Conservation (phyloP, 1,140 invertebrate species). For the Onthophagus taurus region DNA sequence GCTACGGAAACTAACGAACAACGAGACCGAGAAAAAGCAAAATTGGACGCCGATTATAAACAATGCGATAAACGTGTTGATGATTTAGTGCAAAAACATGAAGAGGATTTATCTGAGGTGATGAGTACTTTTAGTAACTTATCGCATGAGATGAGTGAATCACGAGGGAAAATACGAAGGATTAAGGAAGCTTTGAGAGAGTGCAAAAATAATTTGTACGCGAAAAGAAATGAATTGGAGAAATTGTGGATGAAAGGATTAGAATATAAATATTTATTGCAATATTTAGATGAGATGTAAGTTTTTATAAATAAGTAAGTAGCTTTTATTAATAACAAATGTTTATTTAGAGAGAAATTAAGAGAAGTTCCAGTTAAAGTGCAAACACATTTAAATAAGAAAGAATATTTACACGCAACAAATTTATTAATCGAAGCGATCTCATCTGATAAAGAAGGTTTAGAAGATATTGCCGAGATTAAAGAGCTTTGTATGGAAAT, state of each 20-base stretch:
- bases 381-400: constrained; percentile 56
- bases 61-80: constrained; percentile 82
- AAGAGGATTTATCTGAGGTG: constrained; percentile 77
- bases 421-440: constrained; percentile 64
- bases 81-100: constrained; percentile 78
- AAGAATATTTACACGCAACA: constrained; percentile 81
- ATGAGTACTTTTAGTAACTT: constrained; percentile 59
- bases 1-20: constrained; percentile 92
- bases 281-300: constrained; percentile 84
- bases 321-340: background rate
- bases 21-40: constrained; percentile 85
- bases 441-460: constrained; percentile 55
- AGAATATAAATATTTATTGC: constrained; percentile 82
- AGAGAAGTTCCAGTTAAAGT: constrained; percentile 70
- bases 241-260: constrained; percentile 88
- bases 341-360: constrained; percentile 60
- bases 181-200: constrained; percentile 85
- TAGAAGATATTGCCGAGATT: constrained; percentile 73
- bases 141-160: constrained; percentile 65
- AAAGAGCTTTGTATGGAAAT: constrained; percentile 66
- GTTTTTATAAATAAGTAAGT: constrained; percentile 9
- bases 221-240: constrained; percentile 85
- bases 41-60: constrained; percentile 88
- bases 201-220: constrained; percentile 83
- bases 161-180: constrained; percentile 69